A percentile compares a stretch with the other conserved stretches of the same genome.
Evolutionary conservation across 2,797 vertebrate species (phyloP).

Genomic region (Geotrypetes seraphini): DNA sequence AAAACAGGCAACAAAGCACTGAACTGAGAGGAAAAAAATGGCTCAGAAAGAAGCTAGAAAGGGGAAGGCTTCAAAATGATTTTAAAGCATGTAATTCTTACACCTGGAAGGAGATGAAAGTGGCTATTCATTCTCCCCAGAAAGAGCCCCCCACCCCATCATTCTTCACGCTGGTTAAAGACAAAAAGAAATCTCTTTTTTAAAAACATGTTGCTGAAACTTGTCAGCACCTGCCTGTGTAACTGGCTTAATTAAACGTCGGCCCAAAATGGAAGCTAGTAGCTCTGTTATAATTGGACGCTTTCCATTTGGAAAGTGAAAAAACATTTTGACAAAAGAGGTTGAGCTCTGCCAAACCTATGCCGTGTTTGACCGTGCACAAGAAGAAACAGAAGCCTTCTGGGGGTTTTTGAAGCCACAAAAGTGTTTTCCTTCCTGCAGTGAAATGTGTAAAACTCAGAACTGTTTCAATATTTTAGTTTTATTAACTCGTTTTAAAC

Average conservation of each 20-base stretch:
- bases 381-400: too few species aligned
- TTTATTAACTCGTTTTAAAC: too few species aligned
- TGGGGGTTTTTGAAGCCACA: too few species aligned
- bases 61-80: neutral
- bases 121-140: slow-evolving; percentile 48
- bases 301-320: slow-evolving; percentile 52
- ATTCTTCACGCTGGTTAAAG: slow-evolving; percentile 59
- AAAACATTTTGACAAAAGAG: slow-evolving; percentile 62
- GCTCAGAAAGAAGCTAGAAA: too few species aligned
- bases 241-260: slow-evolving; percentile 63
- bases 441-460: too few species aligned
- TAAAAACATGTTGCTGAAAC: slow-evolving; percentile 60
- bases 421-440: too few species aligned
- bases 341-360: slow-evolving; percentile 34
- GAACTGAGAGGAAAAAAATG: too few species aligned
- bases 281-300: slow-evolving; percentile 59
- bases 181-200: slow-evolving; percentile 59
- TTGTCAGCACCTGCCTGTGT: slow-evolving; percentile 58
- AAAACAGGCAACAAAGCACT: neutral
- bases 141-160: too few species aligned
- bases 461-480: too few species aligned
- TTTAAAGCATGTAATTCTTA: slow-evolving; percentile 23
- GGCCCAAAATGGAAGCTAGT: slow-evolving; percentile 59
- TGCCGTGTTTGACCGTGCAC: too few species aligned
- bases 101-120: slow-evolving; percentile 42